Base-by-base conservation (phyloP, 2,113 vertebrate species). In the Cichladusa arquata region DNA sequence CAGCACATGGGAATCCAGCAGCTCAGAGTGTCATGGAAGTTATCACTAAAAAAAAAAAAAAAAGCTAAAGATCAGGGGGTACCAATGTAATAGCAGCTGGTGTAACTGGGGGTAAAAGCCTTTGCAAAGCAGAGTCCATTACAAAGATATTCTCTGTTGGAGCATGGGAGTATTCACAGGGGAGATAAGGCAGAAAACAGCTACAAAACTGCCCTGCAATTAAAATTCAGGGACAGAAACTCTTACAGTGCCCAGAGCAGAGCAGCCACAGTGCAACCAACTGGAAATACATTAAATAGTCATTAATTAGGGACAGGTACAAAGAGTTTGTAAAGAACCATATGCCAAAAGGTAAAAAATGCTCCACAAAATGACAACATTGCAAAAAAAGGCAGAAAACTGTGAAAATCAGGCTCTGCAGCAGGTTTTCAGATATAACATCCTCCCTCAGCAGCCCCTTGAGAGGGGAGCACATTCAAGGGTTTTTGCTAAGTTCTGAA, bases 131-230 rank as follows among this genome's bases (percentile, higher is more conserved):
- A 24, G 33, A 47, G 33, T 26, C 28, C 13, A 7, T 13, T 13
- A 29, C 36, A 51, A 24, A 50, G 45, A 60, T 26, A 74, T 7
- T 73, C 29, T 31, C 45, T 47, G 17, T 1, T 44, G 34, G 23
- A 65, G 29, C 6, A 58, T 3, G 38, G 22, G 23, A 70, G 26
- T 0, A 1, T 29, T 18, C 44, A 26, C 1, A 1, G 70, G 40
- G 33, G 1, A 33, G 60, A 17, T 20, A 60, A 45, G 47, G 58
- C 8, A 28, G 51, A 79, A 58, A 83, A 51, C n/a, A 57, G 33
- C 51, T 29, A 80, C 38, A 61, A 58, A 87, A 66, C 2, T 44
- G 67, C 15, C 62, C 28, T 12, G 10, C 13, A 71, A 34, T 7
- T 36, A 11, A 44, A 56, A 57, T 18, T 67, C 53, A 80, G 86